Percentiles rank a stretch among this genome's conserved stretches.
These are phyloP conservation scores for Hyposoter didymator DNA, from an alignment of 2,888 invertebrate species.

Conservation along the genomic window DNA sequence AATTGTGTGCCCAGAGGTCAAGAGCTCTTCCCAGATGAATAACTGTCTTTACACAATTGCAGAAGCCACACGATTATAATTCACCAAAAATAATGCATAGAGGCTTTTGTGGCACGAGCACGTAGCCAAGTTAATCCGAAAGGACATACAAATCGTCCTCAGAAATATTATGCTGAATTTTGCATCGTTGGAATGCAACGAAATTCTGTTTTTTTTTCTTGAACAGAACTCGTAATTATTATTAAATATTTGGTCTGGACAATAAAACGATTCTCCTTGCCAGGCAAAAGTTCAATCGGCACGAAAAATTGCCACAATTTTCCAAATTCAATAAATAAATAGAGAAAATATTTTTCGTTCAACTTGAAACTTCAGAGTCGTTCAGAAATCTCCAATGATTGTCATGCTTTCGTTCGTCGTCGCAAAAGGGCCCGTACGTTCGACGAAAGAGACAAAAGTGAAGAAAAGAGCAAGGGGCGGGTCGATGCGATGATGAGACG, in stretches of 20 bases:
- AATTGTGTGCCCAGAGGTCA: not conserved
- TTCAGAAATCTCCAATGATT: not conserved
- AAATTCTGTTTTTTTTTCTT: too few relatives aligned
- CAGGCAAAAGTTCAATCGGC: too few relatives aligned
- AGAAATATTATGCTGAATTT: too few relatives aligned
- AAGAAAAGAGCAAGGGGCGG: not conserved
- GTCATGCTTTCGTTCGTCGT: not conserved
- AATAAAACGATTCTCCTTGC: too few relatives aligned
- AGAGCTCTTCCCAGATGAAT: not conserved
- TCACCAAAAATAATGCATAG: not conserved
- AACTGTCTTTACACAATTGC: not conserved
- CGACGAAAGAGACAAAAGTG: too few relatives aligned
- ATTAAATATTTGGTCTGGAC: too few relatives aligned
- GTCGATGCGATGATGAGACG: not conserved
- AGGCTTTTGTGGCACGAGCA: not conserved
- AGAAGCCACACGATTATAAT: not conserved
- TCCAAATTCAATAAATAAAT: too few relatives aligned
- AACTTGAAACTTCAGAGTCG: too few relatives aligned
- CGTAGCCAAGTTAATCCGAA: not conserved
- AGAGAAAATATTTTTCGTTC: too few relatives aligned
- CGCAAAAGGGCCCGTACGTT: not conserved
- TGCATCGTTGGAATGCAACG: too few relatives aligned
- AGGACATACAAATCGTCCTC: not conserved
- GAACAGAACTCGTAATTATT: too few relatives aligned
- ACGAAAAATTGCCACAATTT: too few relatives aligned